A percentile compares a stretch with the other conserved stretches of the same genome.
Evolutionary conservation across 2,113 vertebrate species (phyloP).

Genomic region (Vicugna pacos): DNA sequence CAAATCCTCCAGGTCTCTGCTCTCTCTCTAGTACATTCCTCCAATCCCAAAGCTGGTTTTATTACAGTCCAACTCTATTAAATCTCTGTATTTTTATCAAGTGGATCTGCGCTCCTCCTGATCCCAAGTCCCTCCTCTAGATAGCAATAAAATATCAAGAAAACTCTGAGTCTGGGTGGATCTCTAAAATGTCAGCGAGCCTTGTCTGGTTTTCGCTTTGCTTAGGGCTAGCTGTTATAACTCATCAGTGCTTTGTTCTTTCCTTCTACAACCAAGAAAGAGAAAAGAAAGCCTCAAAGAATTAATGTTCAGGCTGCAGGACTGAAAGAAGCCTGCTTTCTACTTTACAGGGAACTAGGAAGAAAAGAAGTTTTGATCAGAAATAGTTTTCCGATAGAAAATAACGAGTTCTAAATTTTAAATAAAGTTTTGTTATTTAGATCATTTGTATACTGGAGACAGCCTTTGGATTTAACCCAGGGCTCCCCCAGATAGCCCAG

Average conservation of each 20-base stretch:
- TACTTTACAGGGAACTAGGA: neutral
- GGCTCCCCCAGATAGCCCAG: neutral
- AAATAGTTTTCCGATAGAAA: constrained; percentile 12
- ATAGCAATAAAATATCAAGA: neutral
- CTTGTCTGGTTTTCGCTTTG: neutral
- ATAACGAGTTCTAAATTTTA: neutral
- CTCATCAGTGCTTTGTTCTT: neutral
- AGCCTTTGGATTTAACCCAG: neutral
- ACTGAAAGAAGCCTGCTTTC: neutral
- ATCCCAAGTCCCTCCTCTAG: neutral
- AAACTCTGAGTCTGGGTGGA: neutral
- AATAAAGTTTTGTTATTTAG: neutral
- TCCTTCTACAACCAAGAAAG: neutral
- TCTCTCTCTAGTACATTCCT: neutral
- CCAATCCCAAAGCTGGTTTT: neutral
- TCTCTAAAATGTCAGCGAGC: neutral
- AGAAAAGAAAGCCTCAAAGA: neutral
- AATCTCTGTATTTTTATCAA: neutral
- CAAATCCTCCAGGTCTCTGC: neutral
- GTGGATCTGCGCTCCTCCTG: neutral
- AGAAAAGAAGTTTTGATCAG: neutral
- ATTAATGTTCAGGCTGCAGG: neutral
- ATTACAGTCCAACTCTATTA: neutral
- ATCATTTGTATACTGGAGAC: neutral
- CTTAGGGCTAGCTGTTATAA: neutral